These are phyloP conservation scores for Martes martes DNA, from an alignment of 2,113 vertebrate species.

Conservation along the genomic window DNA sequence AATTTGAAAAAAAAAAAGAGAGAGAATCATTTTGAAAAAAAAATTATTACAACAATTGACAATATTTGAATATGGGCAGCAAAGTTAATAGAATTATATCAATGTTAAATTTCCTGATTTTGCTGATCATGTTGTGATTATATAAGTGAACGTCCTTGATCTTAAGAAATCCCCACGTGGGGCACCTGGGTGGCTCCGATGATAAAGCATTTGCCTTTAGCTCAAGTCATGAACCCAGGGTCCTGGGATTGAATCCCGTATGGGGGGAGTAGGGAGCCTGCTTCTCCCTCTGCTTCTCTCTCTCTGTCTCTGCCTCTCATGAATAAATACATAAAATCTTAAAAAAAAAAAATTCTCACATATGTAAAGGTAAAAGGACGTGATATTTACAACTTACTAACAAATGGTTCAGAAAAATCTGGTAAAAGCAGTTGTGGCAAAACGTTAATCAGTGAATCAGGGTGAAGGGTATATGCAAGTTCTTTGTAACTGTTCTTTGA, in stretches of 20 bases:
- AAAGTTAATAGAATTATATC: neutral
- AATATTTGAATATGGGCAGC: neutral
- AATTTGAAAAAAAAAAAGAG: neutral
- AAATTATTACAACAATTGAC: neutral
- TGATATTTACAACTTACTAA: neutral
- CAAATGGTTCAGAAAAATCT: neutral
- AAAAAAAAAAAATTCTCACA: neutral
- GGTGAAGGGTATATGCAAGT: neutral
- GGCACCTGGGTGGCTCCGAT: too few species aligned
- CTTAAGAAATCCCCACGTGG: neutral
- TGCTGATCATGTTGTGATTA: neutral
- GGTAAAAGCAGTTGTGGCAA: neutral
- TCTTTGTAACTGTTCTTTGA: neutral
- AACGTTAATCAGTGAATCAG: neutral
- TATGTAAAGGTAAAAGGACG: neutral
- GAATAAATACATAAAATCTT: too few species aligned
- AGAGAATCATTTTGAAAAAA: neutral
- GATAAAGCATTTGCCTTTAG: too few species aligned
- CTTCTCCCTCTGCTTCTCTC: too few species aligned
- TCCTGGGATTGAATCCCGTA: too few species aligned
- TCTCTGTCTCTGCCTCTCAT: too few species aligned
- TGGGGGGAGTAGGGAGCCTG: too few species aligned
- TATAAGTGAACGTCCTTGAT: neutral
- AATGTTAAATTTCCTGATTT: neutral
- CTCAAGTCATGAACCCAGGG: too few species aligned